A percentile compares a stretch with the other conserved stretches of the same genome.
Evolutionary conservation across 2,888 invertebrate species (phyloP).

Genomic region (Creontiades dilutus): DNA sequence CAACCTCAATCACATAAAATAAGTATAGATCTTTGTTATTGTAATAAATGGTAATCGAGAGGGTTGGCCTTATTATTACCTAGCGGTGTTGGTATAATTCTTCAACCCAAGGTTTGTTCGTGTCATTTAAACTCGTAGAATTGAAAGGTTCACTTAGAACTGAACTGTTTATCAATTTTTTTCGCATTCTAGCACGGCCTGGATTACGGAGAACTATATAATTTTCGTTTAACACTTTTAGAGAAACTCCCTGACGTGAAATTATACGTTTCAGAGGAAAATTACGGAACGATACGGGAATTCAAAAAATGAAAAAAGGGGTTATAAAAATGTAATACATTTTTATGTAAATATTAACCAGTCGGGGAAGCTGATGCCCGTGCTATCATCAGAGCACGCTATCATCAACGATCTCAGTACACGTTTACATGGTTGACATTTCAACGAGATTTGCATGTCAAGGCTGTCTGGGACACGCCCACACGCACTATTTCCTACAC

Average conservation of each 20-base stretch:
- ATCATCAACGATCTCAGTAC: neutral
- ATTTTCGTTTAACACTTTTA: neutral
- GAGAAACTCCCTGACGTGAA: neutral
- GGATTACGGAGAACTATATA: neutral
- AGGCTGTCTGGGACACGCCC: constrained; percentile 55
- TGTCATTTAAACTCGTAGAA: no score
- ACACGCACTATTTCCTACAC: constrained; percentile 53
- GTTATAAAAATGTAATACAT: neutral
- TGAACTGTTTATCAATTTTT: neutral
- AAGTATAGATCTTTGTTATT: no score
- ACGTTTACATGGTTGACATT: constrained; percentile 36
- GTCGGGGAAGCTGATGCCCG: neutral
- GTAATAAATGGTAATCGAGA: no score
- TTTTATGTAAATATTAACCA: neutral
- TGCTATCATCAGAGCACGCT: neutral
- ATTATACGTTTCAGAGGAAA: neutral
- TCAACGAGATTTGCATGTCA: constrained; percentile 56
- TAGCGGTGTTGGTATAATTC: no score
- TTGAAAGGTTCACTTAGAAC: no score
- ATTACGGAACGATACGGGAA: neutral
- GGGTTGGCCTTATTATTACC: no score
- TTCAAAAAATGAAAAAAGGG: neutral
- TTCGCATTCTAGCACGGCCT: neutral
- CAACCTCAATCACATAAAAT: no score
- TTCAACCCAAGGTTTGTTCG: no score